Base-by-base conservation (phyloP, 2,888 invertebrate genomes). In the Cheilosia vernalis region DNA sequence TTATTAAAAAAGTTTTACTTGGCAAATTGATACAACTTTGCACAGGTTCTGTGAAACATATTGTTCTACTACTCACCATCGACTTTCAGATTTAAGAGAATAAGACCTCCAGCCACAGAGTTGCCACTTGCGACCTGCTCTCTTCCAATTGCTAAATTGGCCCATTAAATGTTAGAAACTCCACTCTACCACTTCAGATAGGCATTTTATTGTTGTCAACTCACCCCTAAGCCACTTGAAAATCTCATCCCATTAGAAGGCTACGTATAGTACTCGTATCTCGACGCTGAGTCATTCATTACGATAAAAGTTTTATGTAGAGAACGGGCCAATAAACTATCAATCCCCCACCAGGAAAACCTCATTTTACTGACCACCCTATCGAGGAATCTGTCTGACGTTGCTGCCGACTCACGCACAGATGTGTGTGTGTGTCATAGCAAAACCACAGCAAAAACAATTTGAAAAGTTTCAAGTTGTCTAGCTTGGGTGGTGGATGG, bases 321-420 rank as follows among this genome's bases (percentile, higher is more conserved):
- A 74, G 63, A 81, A 72, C 72, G 81, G 85, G 85, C 81, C 85
- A 85, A 81, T 85, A 85, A 85, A 85, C 85, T 81, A 85, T 77
- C 81, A 81, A 76, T 81, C 81, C 47, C 47, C 44, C n/a, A 79
- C 64, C 84, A 84, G 80, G 70, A 84, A 84, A 78, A 63, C 78
- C 64, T 67, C 58, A 72, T 82, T 77, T 64, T 61, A 63, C 73
- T 64, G 74, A 53, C 69, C 70, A 70, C 64, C 74, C 72, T 47
- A 72, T 76, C 33, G 70, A 66, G 47, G 79, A 84, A 74, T 79
- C 79, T 83, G 85, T 85, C 85, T 85, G 81, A 70, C 76, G 61
- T 77, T 42, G 80, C 74, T 69, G 53, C 47, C 80, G 80, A 70
- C 80, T 60, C 60, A 81, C 66, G 66, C 63, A 44, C 44, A 7